Evolutionary conservation across 2,888 invertebrate species (phyloP), one percentile per base, ranked within the genome.

Genomic region (Drosophila basisetae): DNA sequence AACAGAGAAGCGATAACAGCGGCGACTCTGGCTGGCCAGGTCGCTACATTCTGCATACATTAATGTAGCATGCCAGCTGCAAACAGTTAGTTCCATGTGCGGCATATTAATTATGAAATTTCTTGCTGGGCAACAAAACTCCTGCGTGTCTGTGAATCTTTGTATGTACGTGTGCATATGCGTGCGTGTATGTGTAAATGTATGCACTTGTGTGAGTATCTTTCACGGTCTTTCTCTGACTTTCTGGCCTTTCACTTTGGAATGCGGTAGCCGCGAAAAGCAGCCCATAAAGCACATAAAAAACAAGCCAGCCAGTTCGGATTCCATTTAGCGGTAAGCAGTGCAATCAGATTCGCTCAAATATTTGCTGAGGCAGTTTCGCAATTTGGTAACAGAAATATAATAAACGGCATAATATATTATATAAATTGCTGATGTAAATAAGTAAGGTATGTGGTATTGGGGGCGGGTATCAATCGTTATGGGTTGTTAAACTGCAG

Each of bases 81-180:
- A 81, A 73, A 87, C 90, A 87, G 90, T 87, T 84, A 84, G 74
- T 80, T 89, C 72, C 73, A 62, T 77, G 89, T 73, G 80, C 90
- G 81, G 90, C 90, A 90, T 90, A 85, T 85, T 85, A 85, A 90
- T 90, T 89, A 85, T 85, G 86, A 90, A 85, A 89, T 85, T 90
- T 83, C 66, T 64, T 72, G 43, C 60, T 60, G 63, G 59, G 52
- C 54, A 59, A 59, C 78, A 41, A 53, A 56, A 55, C 61, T 61
- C 61, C 37, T 61, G 61, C 61, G 55, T 61, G 30, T 58, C 58
- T 30, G 30, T 68, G 43, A 41, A 49, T 78, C 67, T 54, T 67
- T 62, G 55, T 70, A n/a, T 25, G 9, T 9, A 10, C 16, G 25
- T 47, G 16, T 68, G 43, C 49, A 49, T 78, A 69, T 54, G 67